Evolutionary conservation across 2,888 invertebrate genomes (phyloP).

Genomic region (Punctoribates punctum): DNA sequence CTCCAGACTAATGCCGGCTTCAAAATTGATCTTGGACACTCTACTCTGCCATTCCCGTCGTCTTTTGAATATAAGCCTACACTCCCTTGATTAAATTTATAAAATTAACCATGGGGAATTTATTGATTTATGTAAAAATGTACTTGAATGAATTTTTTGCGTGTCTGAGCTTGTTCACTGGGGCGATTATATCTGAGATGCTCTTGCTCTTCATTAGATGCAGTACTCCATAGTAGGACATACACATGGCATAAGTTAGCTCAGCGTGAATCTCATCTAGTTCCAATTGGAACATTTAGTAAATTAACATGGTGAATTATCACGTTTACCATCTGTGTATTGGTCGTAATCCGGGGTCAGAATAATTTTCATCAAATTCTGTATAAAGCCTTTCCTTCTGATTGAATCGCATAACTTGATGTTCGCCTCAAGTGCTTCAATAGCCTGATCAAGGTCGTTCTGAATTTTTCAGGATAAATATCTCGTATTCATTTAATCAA

Average conservation of each 20-base stretch:
- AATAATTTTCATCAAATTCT: not conserved
- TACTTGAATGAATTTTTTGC: not conserved
- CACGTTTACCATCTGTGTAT: not conserved
- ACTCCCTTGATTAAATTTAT: not conserved
- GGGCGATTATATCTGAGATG: not conserved
- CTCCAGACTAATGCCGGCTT: slow-evolving; percentile 36
- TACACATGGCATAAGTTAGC: not conserved
- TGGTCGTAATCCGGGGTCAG: not conserved
- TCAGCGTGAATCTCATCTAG: not conserved
- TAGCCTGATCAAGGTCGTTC: not conserved
- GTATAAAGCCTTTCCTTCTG: not conserved
- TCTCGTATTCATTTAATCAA: not conserved
- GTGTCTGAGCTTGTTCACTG: not conserved
- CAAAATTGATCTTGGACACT: slow-evolving; percentile 22
- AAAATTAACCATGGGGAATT: not conserved
- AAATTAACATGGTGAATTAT: not conserved
- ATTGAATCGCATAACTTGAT: not conserved
- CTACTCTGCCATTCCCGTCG: slow-evolving; percentile 37
- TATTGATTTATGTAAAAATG: too few relatives aligned
- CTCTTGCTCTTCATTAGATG: not conserved
- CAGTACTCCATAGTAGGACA: not conserved
- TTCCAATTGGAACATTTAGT: not conserved
- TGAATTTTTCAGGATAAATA: not conserved
- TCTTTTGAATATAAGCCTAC: not conserved
- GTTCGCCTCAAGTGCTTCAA: not conserved